phyloP scores from a whole-genome alignment of 2,888 invertebrate species.

The Acleris sparsana region DNA sequence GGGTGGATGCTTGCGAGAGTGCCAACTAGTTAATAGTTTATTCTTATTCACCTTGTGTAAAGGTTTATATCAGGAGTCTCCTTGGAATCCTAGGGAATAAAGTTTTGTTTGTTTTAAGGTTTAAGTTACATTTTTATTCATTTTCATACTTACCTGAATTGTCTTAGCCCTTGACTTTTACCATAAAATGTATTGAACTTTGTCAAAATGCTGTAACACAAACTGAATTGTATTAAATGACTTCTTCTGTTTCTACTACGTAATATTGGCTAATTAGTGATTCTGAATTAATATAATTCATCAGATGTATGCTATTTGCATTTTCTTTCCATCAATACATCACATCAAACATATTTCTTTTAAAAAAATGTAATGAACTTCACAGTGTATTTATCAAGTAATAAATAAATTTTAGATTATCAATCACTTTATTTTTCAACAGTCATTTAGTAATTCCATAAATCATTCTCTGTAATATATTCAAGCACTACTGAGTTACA shows the following conservation, averaged over 20 bases:
- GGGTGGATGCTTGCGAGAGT: conserved; percentile 99
- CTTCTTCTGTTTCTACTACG: too few relatives aligned
- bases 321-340: too few relatives aligned
- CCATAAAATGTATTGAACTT: too few relatives aligned
- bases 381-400: conserved; percentile 33
- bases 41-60: conserved; percentile 5
- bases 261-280: too few relatives aligned
- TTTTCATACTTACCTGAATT: not conserved
- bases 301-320: too few relatives aligned
- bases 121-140: not conserved
- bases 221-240: too few relatives aligned
- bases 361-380: conserved; percentile 6
- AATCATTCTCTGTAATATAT: conserved; percentile 38
- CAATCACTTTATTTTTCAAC: conserved; percentile 64
- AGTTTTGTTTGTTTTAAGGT: conserved; percentile 7
- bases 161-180: too few relatives aligned
- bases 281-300: too few relatives aligned
- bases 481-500: conserved; percentile 51
- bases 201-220: too few relatives aligned
- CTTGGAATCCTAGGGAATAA: conserved; percentile 11
- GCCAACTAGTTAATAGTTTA: conserved; percentile 85
- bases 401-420: conserved; percentile 43
- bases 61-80: conserved; percentile 22
- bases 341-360: too few relatives aligned
- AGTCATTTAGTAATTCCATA: conserved; percentile 38